Evolutionary conservation across 2,113 vertebrate species (phyloP).

Genomic region (Isurus oxyrinchus): DNA sequence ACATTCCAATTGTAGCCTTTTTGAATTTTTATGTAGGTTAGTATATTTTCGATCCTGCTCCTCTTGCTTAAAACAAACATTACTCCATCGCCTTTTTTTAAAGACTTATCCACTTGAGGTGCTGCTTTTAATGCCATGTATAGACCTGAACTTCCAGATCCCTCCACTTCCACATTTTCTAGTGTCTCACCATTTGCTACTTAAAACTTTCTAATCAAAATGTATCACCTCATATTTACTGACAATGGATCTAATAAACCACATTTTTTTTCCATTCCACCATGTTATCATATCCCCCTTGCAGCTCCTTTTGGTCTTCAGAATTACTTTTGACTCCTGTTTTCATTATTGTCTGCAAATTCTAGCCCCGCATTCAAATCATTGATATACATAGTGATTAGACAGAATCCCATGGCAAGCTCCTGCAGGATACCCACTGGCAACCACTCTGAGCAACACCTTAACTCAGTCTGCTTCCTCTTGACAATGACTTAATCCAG

Average conservation of each 20-base stretch:
- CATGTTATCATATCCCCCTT: neutral
- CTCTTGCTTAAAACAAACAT: neutral
- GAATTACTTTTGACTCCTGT: neutral
- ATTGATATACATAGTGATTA: neutral
- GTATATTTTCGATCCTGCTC: neutral
- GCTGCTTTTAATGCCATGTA: neutral
- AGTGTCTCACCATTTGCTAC: neutral
- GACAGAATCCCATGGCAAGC: neutral
- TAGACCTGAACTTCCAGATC: neutral
- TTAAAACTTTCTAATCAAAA: neutral
- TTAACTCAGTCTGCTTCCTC: neutral
- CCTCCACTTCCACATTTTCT: neutral
- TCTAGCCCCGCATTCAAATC: neutral
- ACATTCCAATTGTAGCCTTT: neutral
- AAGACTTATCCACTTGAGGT: neutral
- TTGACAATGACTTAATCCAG: neutral
- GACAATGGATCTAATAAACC: neutral
- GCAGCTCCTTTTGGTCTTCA: neutral
- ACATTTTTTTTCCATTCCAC: neutral
- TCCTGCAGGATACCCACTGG: neutral
- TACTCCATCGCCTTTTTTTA: neutral
- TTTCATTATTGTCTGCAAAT: neutral
- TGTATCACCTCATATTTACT: neutral
- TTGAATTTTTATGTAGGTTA: neutral
- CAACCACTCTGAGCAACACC: neutral